A percentile compares a stretch with the other conserved stretches of the same genome.
phyloP scores from a whole-genome alignment of 1,140 invertebrate species.

The Brachionus plicatilis region DNA sequence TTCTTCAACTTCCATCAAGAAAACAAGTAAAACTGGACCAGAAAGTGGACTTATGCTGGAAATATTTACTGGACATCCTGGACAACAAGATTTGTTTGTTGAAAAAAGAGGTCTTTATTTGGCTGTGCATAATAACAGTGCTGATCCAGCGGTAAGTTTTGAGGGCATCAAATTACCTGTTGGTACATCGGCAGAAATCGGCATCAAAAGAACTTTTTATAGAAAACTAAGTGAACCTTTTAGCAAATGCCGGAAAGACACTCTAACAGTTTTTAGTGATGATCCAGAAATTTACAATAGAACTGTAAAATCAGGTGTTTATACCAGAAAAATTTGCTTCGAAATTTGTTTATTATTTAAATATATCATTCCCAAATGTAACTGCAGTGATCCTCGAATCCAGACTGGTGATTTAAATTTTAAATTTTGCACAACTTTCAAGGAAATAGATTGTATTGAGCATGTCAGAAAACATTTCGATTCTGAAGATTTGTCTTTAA shows the following conservation, averaged over 20 bases:
- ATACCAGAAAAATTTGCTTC: background rate
- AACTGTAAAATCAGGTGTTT: background rate
- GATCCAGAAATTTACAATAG: background rate
- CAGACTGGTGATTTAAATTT: background rate
- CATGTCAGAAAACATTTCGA: background rate
- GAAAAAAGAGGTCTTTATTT: slow-evolving; percentile 5
- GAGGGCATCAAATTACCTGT: background rate
- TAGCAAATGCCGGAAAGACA: background rate
- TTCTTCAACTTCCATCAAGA: background rate
- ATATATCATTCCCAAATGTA: background rate
- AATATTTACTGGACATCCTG: slow-evolving; percentile 1
- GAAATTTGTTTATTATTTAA: background rate
- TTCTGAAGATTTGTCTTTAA: background rate
- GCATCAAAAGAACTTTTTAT: background rate
- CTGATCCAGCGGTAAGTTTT: background rate
- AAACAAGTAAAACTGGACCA: slow-evolving; percentile 23
- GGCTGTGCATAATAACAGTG: background rate
- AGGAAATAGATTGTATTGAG: background rate
- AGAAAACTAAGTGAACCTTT: background rate
- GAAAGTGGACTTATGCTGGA: slow-evolving; percentile 16
- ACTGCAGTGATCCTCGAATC: slow-evolving; percentile 9
- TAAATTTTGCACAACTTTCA: background rate
- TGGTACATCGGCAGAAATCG: background rate
- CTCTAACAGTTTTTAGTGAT: too few relatives aligned
- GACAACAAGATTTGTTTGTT: background rate